Conservation (phyloP, 2,888 invertebrate species). For the Antheraea assamensis region DNA sequence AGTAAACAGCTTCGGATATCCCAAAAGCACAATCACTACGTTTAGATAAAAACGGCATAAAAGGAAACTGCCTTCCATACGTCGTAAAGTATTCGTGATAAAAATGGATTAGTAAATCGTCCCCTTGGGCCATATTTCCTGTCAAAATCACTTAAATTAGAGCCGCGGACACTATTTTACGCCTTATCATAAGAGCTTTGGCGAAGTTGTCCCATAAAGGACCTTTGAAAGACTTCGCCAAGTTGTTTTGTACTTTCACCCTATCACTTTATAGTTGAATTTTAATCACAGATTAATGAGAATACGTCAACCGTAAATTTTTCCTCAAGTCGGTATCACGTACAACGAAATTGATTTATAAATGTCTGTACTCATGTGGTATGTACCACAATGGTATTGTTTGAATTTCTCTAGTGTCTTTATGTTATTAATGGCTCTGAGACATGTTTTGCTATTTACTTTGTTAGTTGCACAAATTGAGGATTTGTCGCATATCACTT, state of each 20-base stretch:
- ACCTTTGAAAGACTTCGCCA: conserved; percentile 18
- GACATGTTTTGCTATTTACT: neutral
- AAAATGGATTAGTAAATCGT: conserved; percentile 47
- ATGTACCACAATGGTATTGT: neutral
- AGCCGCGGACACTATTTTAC: conserved; percentile 59
- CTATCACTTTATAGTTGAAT: neutral
- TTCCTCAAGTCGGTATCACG: conserved; percentile 19
- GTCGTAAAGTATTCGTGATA: conserved; percentile 42
- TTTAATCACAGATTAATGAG: conserved; percentile 12
- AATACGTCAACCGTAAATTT: conserved; percentile 21
- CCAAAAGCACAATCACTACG: conserved; percentile 8
- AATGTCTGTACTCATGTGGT: conserved; percentile 13
- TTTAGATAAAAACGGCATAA: conserved; percentile 13
- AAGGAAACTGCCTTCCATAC: conserved; percentile 13
- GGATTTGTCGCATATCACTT: neutral
- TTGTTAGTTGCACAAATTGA: neutral
- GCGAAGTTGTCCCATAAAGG: conserved; percentile 19
- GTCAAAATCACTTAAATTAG: conserved; percentile 65
- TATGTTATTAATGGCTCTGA: neutral
- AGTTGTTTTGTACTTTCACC: conserved; percentile 22
- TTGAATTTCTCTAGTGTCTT: neutral
- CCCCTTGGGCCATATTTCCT: conserved; percentile 48
- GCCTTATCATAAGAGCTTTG: conserved; percentile 52
- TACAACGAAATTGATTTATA: conserved; percentile 60
- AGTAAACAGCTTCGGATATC: conserved; percentile 9